A percentile compares a stretch with the other conserved stretches of the same genome.
These are phyloP conservation scores for Crotophaga sulcirostris DNA, from an alignment of 2,113 vertebrate species.

Conservation along the genomic window DNA sequence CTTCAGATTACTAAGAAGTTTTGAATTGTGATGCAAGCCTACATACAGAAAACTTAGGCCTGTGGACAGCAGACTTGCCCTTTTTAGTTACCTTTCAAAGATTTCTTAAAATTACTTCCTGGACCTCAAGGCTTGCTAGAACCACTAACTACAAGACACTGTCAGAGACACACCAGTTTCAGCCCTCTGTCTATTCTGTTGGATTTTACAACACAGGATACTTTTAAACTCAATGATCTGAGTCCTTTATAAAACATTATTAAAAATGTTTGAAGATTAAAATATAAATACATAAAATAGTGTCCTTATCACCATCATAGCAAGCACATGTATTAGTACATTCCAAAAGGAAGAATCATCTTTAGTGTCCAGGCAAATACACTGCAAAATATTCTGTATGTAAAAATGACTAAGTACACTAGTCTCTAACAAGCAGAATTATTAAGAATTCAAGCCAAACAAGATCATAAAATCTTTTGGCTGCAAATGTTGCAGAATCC, in stretches of 20 bases:
- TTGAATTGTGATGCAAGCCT: neutral
- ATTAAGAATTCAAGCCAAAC: neutral
- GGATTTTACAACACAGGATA: neutral
- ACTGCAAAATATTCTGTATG: neutral
- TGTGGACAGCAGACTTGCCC: neutral
- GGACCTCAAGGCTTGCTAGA: neutral
- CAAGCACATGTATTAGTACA: neutral
- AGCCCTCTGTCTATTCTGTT: neutral
- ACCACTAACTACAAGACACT: neutral
- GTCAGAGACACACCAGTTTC: neutral
- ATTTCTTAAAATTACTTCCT: neutral
- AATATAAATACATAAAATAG: neutral
- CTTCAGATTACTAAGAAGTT: neutral
- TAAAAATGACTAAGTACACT: neutral
- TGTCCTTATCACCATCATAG: neutral
- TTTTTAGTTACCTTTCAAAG: neutral
- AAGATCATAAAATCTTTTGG: constrained; percentile 16
- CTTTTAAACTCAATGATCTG: neutral
- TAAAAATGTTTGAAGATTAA: neutral
- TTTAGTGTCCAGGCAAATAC: neutral
- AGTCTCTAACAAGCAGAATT: neutral
- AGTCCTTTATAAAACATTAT: neutral
- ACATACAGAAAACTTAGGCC: neutral
- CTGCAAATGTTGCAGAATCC: constrained; percentile 1
- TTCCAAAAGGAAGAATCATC: neutral